Evolutionary conservation across 1,140 invertebrate species (phyloP).

Genomic region (Pogonus chalceus): DNA sequence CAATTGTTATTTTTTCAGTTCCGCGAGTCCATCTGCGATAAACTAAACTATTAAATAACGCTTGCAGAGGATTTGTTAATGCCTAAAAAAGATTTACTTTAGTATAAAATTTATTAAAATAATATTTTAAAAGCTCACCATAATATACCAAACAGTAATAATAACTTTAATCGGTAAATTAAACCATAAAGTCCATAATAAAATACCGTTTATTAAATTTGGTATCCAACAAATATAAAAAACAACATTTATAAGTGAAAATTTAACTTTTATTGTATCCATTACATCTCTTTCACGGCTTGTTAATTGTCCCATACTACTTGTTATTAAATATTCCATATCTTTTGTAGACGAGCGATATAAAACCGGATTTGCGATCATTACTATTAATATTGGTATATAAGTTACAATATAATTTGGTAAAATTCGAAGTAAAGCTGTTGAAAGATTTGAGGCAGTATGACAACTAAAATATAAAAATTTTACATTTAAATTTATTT

Average conservation of each 20-base stretch:
- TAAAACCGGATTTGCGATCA: conserved; percentile 65
- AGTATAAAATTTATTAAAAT: background rate
- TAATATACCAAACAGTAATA: conserved; percentile 67
- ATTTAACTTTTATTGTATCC: conserved; percentile 59
- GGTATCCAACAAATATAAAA: conserved; percentile 77
- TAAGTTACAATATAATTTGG: conserved; percentile 72
- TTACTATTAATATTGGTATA: conserved; percentile 57
- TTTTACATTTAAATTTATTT: background rate
- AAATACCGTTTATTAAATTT: conserved; percentile 63
- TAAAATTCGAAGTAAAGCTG: conserved; percentile 53
- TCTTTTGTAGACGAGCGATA: conserved; percentile 54
- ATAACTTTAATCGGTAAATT: conserved; percentile 54
- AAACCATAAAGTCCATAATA: conserved; percentile 68
- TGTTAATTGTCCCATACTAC: conserved; percentile 53
- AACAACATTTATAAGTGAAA: conserved; percentile 61
- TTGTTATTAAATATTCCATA: conserved; percentile 49
- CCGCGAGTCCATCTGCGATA: conserved; percentile 57
- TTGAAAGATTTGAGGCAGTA: conserved; percentile 45
- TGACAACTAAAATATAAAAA: conserved; percentile 53
- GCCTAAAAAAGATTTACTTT: conserved; percentile 44
- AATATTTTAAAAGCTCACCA: conserved; percentile 41
- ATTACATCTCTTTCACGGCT: conserved; percentile 59
- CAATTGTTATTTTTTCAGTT: conserved; percentile 28
- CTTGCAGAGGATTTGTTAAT: conserved; percentile 69
- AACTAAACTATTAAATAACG: conserved; percentile 65